These are phyloP conservation scores for Drosophila ochracea DNA, from an alignment of 2,888 invertebrate species.

Conservation along the genomic window DNA sequence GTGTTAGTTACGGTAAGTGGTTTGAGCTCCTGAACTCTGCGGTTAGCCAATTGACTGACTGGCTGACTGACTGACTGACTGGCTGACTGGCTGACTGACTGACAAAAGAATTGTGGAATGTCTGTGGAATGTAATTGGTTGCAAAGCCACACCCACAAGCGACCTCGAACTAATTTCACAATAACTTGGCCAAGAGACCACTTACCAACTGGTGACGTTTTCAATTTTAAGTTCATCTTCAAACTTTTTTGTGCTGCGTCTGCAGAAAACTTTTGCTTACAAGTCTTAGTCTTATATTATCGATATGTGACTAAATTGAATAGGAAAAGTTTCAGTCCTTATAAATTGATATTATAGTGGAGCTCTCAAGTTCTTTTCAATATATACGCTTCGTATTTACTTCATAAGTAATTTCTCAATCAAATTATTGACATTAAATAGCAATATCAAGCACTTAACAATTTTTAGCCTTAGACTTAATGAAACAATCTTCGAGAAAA, in stretches of 20 bases:
- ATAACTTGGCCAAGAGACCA: slow-evolving; percentile 1
- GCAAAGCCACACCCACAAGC: slow-evolving; percentile 32
- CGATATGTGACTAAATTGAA: background rate
- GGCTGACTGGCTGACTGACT: background rate
- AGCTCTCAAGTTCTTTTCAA: background rate
- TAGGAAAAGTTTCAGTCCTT: background rate
- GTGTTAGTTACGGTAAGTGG: slow-evolving; percentile 58
- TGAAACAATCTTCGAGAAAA: slow-evolving; percentile 1
- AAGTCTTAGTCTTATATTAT: too few species aligned
- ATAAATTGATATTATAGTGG: background rate
- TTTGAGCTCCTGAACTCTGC: slow-evolving; percentile 35
- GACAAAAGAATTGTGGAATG: slow-evolving; percentile 13
- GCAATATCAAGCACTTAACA: background rate
- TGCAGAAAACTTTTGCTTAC: background rate
- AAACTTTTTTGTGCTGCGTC: background rate
- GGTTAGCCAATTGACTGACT: slow-evolving; percentile 16
- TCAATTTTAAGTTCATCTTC: slow-evolving; percentile 28
- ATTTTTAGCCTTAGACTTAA: background rate
- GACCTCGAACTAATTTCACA: slow-evolving; percentile 34
- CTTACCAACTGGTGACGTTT: slow-evolving; percentile 4
- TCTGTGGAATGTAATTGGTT: slow-evolving; percentile 46
- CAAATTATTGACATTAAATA: background rate
- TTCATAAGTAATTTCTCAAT: background rate
- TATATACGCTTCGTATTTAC: background rate
- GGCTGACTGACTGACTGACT: background rate